Evolutionary conservation across 2,888 invertebrate genomes (phyloP).

Genomic region (Omphaloscelis lunosa): DNA sequence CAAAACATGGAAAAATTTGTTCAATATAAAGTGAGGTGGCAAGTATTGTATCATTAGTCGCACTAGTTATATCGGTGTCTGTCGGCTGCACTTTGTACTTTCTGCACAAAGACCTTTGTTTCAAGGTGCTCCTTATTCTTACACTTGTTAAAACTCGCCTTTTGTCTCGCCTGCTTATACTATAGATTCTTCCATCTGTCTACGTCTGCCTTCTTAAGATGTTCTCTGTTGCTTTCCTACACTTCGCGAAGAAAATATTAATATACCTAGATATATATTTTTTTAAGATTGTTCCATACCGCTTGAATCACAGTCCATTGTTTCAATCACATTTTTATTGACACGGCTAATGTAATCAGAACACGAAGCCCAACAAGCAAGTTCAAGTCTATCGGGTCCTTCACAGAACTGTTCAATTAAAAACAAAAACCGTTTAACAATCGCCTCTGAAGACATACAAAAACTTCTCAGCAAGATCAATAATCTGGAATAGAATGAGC

Average conservation of each 20-base stretch:
- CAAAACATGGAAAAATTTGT: no score
- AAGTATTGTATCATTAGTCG: not conserved
- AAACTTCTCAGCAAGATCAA: slow-evolving; percentile 83
- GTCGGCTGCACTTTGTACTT: slow-evolving; percentile 61
- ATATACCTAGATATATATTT: not conserved
- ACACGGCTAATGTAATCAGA: slow-evolving; percentile 34
- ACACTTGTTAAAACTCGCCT: slow-evolving; percentile 64
- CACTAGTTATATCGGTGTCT: slow-evolving; percentile 7
- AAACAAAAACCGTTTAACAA: slow-evolving; percentile 84
- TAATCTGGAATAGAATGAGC: slow-evolving; percentile 83
- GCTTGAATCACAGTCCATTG: not conserved
- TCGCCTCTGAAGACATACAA: slow-evolving; percentile 85
- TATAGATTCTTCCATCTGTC: slow-evolving; percentile 52
- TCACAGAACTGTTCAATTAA: slow-evolving; percentile 75
- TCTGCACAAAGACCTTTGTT: slow-evolving; percentile 73
- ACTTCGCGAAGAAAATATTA: slow-evolving; percentile 17
- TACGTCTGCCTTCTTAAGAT: slow-evolving; percentile 41
- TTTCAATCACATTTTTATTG: slow-evolving; percentile 13
- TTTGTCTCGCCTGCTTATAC: slow-evolving; percentile 57
- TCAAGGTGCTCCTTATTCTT: slow-evolving; percentile 66
- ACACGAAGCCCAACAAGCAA: slow-evolving; percentile 55
- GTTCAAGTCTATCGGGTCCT: slow-evolving; percentile 56
- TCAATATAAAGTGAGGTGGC: not conserved
- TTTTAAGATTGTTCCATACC: not conserved
- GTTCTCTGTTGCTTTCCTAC: slow-evolving; percentile 17